phyloP scores from a whole-genome alignment of 2,113 vertebrate genomes.

The Thomomys bottae region DNA sequence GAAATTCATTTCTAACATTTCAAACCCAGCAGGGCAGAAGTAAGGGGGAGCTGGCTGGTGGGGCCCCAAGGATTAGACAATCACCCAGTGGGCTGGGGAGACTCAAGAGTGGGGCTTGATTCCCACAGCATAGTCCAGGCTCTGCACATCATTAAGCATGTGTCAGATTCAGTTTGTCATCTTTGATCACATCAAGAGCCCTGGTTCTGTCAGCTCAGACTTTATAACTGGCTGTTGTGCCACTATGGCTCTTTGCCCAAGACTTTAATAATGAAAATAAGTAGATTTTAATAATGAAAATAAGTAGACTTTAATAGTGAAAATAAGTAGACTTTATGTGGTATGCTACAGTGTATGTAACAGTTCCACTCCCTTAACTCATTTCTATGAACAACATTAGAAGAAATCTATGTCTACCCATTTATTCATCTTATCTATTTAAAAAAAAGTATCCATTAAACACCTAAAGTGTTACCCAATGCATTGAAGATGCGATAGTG shows the following conservation, averaged over 20 bases:
- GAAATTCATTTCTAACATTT: no score
- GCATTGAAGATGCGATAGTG: fast-evolving
- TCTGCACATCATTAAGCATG: background rate
- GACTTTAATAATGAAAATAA: constrained; percentile 29
- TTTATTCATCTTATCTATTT: background rate
- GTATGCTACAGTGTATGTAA: background rate
- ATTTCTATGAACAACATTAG: background rate
- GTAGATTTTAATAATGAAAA: constrained; percentile 11
- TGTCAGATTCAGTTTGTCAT: constrained; percentile 47
- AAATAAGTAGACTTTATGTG: background rate
- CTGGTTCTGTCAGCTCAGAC: background rate
- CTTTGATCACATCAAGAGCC: background rate
- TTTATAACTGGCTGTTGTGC: background rate
- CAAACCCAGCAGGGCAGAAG: background rate
- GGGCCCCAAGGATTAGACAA: background rate
- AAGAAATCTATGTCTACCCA: background rate
- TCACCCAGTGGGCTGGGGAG: background rate
- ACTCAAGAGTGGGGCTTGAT: background rate
- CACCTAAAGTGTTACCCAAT: fast-evolving
- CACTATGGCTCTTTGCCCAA: background rate
- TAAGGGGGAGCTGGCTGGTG: fast-evolving
- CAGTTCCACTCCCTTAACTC: background rate
- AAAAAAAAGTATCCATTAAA: background rate
- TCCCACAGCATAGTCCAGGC: background rate
- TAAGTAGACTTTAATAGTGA: constrained; percentile 6